phyloP scores from a whole-genome alignment of 2,113 vertebrate species.

The Dipodomys ordii region DNA sequence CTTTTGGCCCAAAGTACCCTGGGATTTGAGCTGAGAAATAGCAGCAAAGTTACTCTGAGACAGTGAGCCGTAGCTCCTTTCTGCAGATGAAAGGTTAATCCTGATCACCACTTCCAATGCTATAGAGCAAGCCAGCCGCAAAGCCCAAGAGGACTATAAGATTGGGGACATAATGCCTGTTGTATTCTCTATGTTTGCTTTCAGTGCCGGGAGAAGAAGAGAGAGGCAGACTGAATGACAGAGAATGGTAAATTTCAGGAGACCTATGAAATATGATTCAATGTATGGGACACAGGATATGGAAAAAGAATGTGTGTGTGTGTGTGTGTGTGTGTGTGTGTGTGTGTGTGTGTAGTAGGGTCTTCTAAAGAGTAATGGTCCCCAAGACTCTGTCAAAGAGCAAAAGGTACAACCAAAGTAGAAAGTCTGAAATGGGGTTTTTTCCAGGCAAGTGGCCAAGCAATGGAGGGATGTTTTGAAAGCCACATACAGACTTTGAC shows the following conservation, averaged over 20 bases:
- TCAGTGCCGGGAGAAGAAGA: background rate
- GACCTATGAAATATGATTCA: background rate
- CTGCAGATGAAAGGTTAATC: background rate
- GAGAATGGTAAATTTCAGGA: conserved; percentile 13
- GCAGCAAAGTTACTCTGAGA: background rate
- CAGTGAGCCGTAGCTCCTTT: background rate
- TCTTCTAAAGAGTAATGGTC: background rate
- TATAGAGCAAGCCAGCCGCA: background rate
- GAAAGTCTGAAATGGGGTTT: background rate
- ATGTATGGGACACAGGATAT: background rate
- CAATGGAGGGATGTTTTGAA: background rate
- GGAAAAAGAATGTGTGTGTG: background rate
- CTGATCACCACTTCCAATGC: background rate
- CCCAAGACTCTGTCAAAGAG: background rate
- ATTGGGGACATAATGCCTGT: background rate
- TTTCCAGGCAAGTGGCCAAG: background rate
- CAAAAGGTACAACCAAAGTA: background rate
- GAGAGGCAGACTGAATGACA: background rate
- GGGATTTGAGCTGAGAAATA: background rate
- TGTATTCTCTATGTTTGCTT: background rate
- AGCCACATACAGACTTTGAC: background rate
- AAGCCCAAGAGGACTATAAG: background rate
- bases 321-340: too few species aligned
- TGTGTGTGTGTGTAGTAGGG: too few species aligned
- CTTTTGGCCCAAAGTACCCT: background rate